Percentiles rank a stretch among this genome's conserved stretches.
Evolutionary conservation across 1,140 invertebrate species (phyloP).

Genomic region (Drosophila lacertosa): DNA sequence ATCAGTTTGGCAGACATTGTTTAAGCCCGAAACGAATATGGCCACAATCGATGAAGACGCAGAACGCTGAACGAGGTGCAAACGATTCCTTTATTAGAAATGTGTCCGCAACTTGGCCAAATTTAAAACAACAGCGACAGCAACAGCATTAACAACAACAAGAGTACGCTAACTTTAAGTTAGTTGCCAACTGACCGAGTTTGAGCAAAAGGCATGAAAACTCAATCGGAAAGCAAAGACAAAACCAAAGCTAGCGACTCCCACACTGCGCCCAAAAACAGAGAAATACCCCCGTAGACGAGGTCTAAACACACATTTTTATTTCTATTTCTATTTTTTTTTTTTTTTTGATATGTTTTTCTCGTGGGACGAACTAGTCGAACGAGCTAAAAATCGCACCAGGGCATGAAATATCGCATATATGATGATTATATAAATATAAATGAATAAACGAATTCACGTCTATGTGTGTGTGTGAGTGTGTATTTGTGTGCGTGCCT

Average conservation of each 20-base stretch:
- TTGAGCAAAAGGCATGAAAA: constrained; percentile 61
- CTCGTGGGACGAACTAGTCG: constrained; percentile 77
- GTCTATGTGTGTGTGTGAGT: background rate
- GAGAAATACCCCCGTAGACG: too few relatives aligned
- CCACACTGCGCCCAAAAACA: constrained; percentile 63
- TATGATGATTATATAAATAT: constrained; percentile 34
- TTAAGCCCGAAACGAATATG: constrained; percentile 55
- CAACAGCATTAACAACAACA: constrained; percentile 22
- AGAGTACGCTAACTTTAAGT: constrained; percentile 1
- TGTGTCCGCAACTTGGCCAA: constrained; percentile 18
- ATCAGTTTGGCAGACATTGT: constrained; percentile 82
- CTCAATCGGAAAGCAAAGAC: constrained; percentile 57
- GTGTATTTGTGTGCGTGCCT: constrained; percentile 22
- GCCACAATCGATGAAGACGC: constrained; percentile 64
- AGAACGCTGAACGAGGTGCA: constrained; percentile 35
- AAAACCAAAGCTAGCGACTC: constrained; percentile 44
- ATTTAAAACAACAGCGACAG: constrained; percentile 33
- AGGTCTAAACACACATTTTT: too few relatives aligned
- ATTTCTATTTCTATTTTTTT: constrained; percentile 5
- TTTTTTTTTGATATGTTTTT: constrained; percentile 61
- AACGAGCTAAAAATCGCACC: constrained; percentile 74
- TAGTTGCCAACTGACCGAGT: constrained; percentile 63
- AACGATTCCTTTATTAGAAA: constrained; percentile 42
- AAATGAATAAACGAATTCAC: constrained; percentile 6
- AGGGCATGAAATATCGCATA: constrained; percentile 65